Conservation (phyloP, 2,113 vertebrate genomes). For the Trogon surrucura region DNA sequence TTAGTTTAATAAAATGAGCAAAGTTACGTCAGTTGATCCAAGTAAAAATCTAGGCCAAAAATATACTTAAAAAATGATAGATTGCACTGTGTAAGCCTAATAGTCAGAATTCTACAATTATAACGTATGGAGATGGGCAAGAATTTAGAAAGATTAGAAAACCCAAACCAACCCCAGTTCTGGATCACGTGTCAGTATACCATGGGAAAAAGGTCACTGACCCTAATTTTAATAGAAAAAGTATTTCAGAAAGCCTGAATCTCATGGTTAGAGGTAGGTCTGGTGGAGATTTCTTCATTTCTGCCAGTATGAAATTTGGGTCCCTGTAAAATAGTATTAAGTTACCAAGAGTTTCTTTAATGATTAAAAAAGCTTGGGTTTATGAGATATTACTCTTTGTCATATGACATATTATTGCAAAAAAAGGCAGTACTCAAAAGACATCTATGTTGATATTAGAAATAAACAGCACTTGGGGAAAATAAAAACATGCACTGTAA, state of each 20-base stretch:
- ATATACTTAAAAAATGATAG: not conserved
- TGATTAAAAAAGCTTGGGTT: conserved; percentile 6
- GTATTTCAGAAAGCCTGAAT: conserved; percentile 16
- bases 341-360: not conserved
- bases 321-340: not conserved
- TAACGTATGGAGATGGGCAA: not conserved
- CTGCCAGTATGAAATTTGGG: not conserved
- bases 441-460: not conserved
- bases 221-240: conserved; percentile 51
- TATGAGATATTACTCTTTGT: not conserved
- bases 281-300: not conserved
- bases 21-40: not conserved
- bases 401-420: not conserved
- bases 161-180: not conserved
- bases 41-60: not conserved
- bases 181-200: not conserved
- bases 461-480: not conserved
- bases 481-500: conserved; percentile 13
- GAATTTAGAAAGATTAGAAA: not conserved
- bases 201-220: conserved; percentile 28
- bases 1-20: not conserved
- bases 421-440: conserved; percentile 3
- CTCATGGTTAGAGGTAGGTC: not conserved
- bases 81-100: not conserved
- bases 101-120: not conserved